Conservation (phyloP, 2,797 vertebrate species). For the Lepus townsendii region DNA sequence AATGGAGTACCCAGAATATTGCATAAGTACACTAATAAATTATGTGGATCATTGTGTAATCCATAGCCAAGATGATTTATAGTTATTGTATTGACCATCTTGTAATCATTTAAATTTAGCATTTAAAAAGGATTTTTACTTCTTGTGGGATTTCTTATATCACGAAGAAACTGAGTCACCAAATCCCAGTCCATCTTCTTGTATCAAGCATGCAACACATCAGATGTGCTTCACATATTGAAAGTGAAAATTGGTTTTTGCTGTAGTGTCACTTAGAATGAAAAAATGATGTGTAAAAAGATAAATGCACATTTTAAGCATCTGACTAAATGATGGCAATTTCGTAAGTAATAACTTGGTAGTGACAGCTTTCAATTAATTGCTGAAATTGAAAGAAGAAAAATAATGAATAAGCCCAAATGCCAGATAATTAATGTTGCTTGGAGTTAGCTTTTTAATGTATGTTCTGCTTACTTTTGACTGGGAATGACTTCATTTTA, state of each 20-base stretch:
- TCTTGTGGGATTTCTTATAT: background rate
- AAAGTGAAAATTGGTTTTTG: slow-evolving; percentile 68
- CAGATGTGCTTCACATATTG: slow-evolving; percentile 39
- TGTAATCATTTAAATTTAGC: background rate
- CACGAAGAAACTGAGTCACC: slow-evolving; percentile 51
- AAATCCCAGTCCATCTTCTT: background rate
- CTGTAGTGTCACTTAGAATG: slow-evolving; percentile 45
- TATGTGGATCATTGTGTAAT: slow-evolving; percentile 9
- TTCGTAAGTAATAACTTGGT: slow-evolving; percentile 67
- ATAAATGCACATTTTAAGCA: slow-evolving; percentile 64
- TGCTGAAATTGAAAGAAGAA: slow-evolving; percentile 49
- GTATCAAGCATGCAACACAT: background rate
- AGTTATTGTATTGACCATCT: slow-evolving; percentile 29
- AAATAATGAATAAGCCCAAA: slow-evolving; percentile 47
- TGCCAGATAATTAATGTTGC: slow-evolving; percentile 59
- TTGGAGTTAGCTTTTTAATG: slow-evolving; percentile 39
- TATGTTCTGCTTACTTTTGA: slow-evolving; percentile 47
- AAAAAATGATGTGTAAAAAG: slow-evolving; percentile 57
- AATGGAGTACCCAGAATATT: background rate
- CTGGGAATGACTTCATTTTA: slow-evolving; percentile 34
- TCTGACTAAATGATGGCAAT: slow-evolving; percentile 59
- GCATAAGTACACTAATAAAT: background rate
- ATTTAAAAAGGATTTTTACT: background rate
- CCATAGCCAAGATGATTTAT: slow-evolving; percentile 20
- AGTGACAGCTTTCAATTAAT: slow-evolving; percentile 72